These are phyloP conservation scores for Sycophaga agraensis DNA, from an alignment of 1,140 invertebrate species.

Conservation along the genomic window DNA sequence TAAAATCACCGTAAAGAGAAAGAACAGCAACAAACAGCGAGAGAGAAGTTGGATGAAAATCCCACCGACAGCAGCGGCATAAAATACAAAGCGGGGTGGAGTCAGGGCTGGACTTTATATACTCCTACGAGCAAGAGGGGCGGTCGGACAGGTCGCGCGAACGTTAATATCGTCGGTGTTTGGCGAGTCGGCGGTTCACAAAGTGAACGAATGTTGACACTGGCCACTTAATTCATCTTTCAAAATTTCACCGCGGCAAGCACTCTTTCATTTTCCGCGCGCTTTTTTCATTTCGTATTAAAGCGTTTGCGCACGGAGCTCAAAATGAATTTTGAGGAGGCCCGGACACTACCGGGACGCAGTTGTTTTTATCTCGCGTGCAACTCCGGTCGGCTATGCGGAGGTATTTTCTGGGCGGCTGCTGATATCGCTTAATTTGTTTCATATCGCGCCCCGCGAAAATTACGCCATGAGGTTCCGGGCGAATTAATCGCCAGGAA, in stretches of 20 bases:
- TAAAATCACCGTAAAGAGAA: slow-evolving; percentile 8
- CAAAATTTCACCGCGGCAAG: slow-evolving; percentile 12
- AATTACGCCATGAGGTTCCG: not conserved
- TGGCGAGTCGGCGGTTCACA: slow-evolving; percentile 50
- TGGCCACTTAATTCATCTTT: slow-evolving; percentile 44
- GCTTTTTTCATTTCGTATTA: too few relatives aligned
- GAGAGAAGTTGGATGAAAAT: too few relatives aligned
- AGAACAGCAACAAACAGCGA: too few relatives aligned
- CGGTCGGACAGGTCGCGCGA: too few relatives aligned
- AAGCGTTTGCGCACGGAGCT: too few relatives aligned
- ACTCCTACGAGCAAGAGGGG: too few relatives aligned
- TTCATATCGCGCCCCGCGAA: not conserved
- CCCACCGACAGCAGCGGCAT: too few relatives aligned
- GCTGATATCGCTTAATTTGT: slow-evolving; percentile 14
- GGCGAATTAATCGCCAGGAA: slow-evolving; percentile 11
- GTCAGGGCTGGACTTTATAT: too few relatives aligned
- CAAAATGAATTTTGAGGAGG: too few relatives aligned
- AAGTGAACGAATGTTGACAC: slow-evolving; percentile 56
- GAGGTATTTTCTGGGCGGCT: not conserved
- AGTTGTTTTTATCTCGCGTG: slow-evolving; percentile 3
- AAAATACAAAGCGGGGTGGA: too few relatives aligned
- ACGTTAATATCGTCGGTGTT: slow-evolving; percentile 51
- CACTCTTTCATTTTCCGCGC: too few relatives aligned
- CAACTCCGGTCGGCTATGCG: not conserved
- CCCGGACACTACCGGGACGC: too few relatives aligned